Base-by-base conservation (phyloP, 2,113 vertebrate genomes). In the Microcebus lehilahytsara region DNA sequence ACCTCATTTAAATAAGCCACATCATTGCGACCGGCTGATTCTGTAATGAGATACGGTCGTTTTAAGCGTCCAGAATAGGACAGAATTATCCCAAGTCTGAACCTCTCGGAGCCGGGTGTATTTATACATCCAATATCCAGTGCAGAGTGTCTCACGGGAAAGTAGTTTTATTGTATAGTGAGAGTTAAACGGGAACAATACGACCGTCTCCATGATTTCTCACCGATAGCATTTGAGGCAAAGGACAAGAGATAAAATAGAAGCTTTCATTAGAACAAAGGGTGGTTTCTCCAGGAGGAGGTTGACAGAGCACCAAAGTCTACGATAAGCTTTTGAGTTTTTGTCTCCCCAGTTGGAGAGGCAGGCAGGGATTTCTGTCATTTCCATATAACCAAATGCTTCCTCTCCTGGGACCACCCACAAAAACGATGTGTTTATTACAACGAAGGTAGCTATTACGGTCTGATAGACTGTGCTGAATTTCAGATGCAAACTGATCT, bases 391-490 rank as follows among this genome's bases (percentile, higher is more conserved):
- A 60, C 16, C 6, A 25, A n/a, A 27, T 77, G 6, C 22, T 34
- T 37, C 19, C 37, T 72, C 34, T 32, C 56, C 2, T 1, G 12
- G 56, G 51, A 27, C 77, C 12, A 1, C 30, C 46, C 0, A 0
- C 19, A 46, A 56, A 20, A 19, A 56, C 7, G 2, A 10, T 84
- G 7, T 17, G 60, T 27, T 60, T 49, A 4, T 72, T 1, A 14
- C 14, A 7, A 32, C 0, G 30, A 12, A 69, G 49, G 13, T 17
- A 2, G 30, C 22, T 34, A 0, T 78, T 3, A 23, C 40, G 10
- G 6, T 17, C 10, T 3, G 0, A 3, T 2, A 32, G 37, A n/a
- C 4, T 0, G 2, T 17, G n/a, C 12, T 56, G 80, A 53, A 22
- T 20, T 56, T 80, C 49, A 46, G n/a, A 77, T 0, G 1, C 17